These are phyloP conservation scores for Rhamnusium bicolor DNA, from an alignment of 2,888 invertebrate genomes.

Conservation along the genomic window DNA sequence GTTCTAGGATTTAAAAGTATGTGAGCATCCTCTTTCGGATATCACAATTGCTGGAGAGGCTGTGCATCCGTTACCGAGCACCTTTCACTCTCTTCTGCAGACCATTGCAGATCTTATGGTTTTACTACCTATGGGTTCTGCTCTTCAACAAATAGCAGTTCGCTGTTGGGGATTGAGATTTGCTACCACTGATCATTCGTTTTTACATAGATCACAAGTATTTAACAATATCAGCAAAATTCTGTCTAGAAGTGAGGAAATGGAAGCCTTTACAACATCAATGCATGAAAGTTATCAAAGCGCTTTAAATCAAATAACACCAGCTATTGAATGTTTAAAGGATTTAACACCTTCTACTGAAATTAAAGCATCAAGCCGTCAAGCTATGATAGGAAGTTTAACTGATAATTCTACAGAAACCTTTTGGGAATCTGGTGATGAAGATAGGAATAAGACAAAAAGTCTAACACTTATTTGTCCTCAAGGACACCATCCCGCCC, in stretches of 20 bases:
- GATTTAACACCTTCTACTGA: slow-evolving; percentile 86
- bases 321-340: slow-evolving; percentile 78
- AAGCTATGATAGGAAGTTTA: slow-evolving; percentile 93
- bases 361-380: slow-evolving; percentile 92
- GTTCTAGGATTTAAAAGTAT: slow-evolving; percentile 74
- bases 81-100: slow-evolving; percentile 89
- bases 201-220: slow-evolving; percentile 85
- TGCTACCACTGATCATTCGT: slow-evolving; percentile 90
- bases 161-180: slow-evolving; percentile 95
- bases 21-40: slow-evolving; percentile 87
- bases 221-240: slow-evolving; percentile 98
- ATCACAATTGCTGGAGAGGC: slow-evolving; percentile 83
- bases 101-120: slow-evolving; percentile 95
- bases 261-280: slow-evolving; percentile 73
- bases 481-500: slow-evolving; percentile 78
- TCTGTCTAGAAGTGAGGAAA: slow-evolving; percentile 92
- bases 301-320: slow-evolving; percentile 68
- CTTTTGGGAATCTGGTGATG: slow-evolving; percentile 99
- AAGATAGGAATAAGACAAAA: slow-evolving; percentile 94
- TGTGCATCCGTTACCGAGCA: slow-evolving; percentile 75
- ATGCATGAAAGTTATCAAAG: slow-evolving; percentile 61
- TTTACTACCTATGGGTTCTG: slow-evolving; percentile 87
- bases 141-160: slow-evolving; percentile 92
- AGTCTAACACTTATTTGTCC: slow-evolving; percentile 81
- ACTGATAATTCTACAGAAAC: slow-evolving; percentile 97